Evolutionary conservation across 1,140 invertebrate genomes (phyloP).

Genomic region (Calephelis virginiensis): DNA sequence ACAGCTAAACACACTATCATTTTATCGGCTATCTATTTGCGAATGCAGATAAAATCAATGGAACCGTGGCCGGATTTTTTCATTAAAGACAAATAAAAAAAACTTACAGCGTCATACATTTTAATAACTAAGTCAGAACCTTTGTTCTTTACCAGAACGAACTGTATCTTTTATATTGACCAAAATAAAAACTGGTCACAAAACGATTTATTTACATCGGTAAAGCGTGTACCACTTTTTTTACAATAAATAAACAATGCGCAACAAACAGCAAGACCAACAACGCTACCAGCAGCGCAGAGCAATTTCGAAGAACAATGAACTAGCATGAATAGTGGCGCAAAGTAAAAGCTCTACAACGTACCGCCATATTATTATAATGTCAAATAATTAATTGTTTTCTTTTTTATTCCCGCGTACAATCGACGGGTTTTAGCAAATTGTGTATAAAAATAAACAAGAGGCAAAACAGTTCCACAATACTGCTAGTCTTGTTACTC

Average conservation of each 20-base stretch:
- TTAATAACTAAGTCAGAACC: not conserved
- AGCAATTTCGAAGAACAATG: slow-evolving; percentile 76
- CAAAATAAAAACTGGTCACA: not conserved
- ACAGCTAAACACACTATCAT: slow-evolving; percentile 72
- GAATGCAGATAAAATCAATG: slow-evolving; percentile 49
- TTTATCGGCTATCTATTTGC: slow-evolving; percentile 71
- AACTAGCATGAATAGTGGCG: slow-evolving; percentile 67
- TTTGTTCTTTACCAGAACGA: slow-evolving; percentile 2
- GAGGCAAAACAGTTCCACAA: too few relatives aligned
- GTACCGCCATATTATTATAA: slow-evolving; percentile 58
- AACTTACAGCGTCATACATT: too few relatives aligned
- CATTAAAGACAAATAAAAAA: not conserved
- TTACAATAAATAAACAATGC: slow-evolving; percentile 46
- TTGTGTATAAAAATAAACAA: too few relatives aligned
- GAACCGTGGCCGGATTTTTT: slow-evolving; percentile 17
- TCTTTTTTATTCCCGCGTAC: too few relatives aligned
- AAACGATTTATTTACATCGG: slow-evolving; percentile 31
- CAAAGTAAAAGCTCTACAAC: slow-evolving; percentile 72
- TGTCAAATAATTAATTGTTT: slow-evolving; percentile 33
- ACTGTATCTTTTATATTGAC: slow-evolving; percentile 15
- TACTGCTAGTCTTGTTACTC: too few relatives aligned
- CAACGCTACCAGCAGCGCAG: slow-evolving; percentile 60
- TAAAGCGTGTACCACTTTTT: slow-evolving; percentile 32
- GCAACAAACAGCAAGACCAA: slow-evolving; percentile 51
- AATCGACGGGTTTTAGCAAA: too few relatives aligned